phyloP scores from a whole-genome alignment of 1,140 invertebrate genomes.

The Tetraneura akinire region DNA sequence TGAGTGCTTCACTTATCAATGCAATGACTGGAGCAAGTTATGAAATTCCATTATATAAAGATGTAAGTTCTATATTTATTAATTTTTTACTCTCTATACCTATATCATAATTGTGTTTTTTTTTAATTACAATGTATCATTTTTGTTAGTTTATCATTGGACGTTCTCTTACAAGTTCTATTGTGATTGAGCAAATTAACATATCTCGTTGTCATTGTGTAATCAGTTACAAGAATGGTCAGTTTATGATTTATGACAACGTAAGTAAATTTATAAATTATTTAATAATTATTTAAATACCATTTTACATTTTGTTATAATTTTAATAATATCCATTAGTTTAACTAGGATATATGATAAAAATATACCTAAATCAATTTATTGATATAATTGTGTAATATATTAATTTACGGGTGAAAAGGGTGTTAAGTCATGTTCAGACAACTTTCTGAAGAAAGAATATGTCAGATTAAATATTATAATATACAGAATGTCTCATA shows the following conservation, averaged over 20 bases:
- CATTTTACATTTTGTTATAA: too few species aligned
- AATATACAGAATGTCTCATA: too few species aligned
- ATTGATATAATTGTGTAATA: too few species aligned
- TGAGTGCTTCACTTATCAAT: not conserved
- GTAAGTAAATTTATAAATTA: too few species aligned
- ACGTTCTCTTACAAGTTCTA: not conserved
- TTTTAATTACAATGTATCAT: not conserved
- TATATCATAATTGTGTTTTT: not conserved
- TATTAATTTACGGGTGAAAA: too few species aligned
- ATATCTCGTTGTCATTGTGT: not conserved
- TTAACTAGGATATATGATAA: too few species aligned
- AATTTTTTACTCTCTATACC: too few species aligned
- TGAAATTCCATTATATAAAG: not conserved
- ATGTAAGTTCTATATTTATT: not conserved
- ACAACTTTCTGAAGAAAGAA: too few species aligned
- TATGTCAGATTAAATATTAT: too few species aligned
- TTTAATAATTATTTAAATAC: too few species aligned
- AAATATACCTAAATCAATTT: too few species aligned
- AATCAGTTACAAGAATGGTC: not conserved
- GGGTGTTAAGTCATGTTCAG: too few species aligned
- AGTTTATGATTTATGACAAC: not conserved
- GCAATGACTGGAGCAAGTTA: not conserved
- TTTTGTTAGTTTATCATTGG: constrained; percentile 4
- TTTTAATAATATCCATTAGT: not conserved
- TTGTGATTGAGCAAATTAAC: not conserved